Conservation (phyloP, 2,888 invertebrate genomes). For the Drosophila yooni region DNA sequence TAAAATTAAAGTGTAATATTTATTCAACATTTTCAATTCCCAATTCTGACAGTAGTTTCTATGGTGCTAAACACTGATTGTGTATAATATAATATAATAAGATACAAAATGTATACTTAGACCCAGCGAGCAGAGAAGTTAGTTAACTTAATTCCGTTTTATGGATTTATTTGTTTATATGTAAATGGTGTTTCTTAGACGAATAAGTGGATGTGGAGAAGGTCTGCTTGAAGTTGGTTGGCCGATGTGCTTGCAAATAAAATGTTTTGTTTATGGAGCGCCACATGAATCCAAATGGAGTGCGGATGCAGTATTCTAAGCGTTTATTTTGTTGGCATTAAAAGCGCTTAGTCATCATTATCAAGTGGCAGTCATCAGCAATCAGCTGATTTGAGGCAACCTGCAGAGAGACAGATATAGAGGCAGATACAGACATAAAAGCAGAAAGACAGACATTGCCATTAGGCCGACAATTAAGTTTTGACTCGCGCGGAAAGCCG, state of each 20-base stretch:
- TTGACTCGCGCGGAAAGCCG: slow-evolving; percentile 58
- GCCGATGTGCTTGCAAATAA: slow-evolving; percentile 35
- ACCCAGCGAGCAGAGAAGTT: neutral
- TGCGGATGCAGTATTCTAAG: slow-evolving; percentile 42
- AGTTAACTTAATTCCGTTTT: neutral
- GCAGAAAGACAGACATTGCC: slow-evolving; percentile 52
- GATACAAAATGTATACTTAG: neutral
- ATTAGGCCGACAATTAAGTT: slow-evolving; percentile 73
- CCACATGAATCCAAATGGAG: slow-evolving; percentile 43
- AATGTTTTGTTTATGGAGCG: slow-evolving; percentile 38
- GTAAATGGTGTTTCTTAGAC: neutral
- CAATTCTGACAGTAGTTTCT: slow-evolving; percentile 24
- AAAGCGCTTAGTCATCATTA: slow-evolving; percentile 75
- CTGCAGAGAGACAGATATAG: slow-evolving; percentile 1
- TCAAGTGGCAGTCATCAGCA: slow-evolving; percentile 57
- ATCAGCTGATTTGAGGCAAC: slow-evolving; percentile 67
- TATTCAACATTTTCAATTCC: neutral
- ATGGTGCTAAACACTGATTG: neutral
- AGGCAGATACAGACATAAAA: slow-evolving; percentile 13
- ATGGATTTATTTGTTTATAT: neutral
- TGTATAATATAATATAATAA: neutral
- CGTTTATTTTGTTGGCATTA: slow-evolving; percentile 42
- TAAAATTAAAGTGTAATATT: neutral
- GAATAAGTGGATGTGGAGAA: neutral
- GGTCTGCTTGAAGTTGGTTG: slow-evolving; percentile 3